phyloP scores from a whole-genome alignment of 2,888 invertebrate genomes.

The Oxycera nigricornis region DNA sequence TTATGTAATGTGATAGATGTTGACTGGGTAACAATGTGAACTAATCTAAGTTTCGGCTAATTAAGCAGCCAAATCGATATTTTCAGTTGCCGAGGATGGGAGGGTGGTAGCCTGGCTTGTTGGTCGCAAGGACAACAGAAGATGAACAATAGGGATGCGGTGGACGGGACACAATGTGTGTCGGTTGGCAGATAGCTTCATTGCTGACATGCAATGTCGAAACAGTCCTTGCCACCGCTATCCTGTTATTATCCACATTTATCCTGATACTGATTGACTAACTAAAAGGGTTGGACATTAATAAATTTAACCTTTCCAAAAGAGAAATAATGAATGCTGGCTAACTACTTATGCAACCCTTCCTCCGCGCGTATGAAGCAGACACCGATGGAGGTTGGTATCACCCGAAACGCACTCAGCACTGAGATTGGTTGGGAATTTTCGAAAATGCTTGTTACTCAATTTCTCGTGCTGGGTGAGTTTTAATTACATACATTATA shows the following conservation, averaged over 20 bases:
- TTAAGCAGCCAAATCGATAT: slow-evolving; percentile 39
- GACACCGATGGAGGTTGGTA: background rate
- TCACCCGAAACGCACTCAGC: background rate
- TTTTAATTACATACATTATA: slow-evolving; percentile 30
- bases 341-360: background rate
- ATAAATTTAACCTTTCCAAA: slow-evolving; percentile 37
- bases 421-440: background rate
- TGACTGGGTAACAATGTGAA: slow-evolving; percentile 38
- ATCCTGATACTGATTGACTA: slow-evolving; percentile 39
- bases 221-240: background rate
- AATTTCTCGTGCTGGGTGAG: background rate
- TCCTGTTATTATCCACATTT: slow-evolving; percentile 5
- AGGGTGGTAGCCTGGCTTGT: background rate
- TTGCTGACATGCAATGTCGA: slow-evolving; percentile 14
- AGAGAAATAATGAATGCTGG: slow-evolving; percentile 35
- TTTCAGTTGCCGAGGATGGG: slow-evolving; percentile 7
- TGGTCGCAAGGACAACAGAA: background rate
- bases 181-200: slow-evolving; percentile 5
- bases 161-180: background rate
- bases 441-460: slow-evolving; percentile 14
- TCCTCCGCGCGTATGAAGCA: background rate
- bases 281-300: slow-evolving; percentile 39
- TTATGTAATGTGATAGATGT: slow-evolving; percentile 38
- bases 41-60: slow-evolving; percentile 36
- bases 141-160: background rate